phyloP scores from a whole-genome alignment of 2,797 vertebrate genomes.

The Euthynnus affinis region DNA sequence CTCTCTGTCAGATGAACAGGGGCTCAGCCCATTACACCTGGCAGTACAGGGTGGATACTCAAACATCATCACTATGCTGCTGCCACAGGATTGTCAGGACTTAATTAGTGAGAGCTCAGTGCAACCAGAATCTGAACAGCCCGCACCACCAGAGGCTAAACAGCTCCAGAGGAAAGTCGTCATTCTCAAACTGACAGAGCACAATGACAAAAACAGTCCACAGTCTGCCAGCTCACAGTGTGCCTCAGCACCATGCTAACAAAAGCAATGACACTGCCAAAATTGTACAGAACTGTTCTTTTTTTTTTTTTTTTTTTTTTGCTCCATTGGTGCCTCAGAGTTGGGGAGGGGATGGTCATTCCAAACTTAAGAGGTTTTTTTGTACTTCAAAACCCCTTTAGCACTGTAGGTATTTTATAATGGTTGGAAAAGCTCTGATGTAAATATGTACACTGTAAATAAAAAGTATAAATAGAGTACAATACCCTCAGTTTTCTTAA shows the following conservation, averaged over 20 bases:
- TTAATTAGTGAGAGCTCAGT: conserved; percentile 53
- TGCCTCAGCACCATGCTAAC: conserved; percentile 76
- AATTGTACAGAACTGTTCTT: conserved; percentile 41
- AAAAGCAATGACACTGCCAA: conserved; percentile 6
- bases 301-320: background rate
- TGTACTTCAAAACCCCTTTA: conserved; percentile 40
- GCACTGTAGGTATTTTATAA: conserved; percentile 48
- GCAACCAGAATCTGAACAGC: conserved; percentile 56
- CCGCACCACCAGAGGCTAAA: conserved; percentile 4
- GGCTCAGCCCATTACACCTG: conserved; percentile 88
- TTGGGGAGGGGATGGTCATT: background rate
- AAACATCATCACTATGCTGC: conserved; percentile 85
- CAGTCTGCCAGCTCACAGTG: conserved; percentile 54
- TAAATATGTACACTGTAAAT: conserved; percentile 84
- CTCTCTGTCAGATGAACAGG: conserved; percentile 83
- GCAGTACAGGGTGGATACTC: conserved; percentile 86
- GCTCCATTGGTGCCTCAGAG: conserved; percentile 35
- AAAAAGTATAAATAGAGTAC: conserved; percentile 64
- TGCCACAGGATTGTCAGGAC: conserved; percentile 74
- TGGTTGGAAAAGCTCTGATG: conserved; percentile 62
- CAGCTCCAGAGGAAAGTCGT: conserved; percentile 85
- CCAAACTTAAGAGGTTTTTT: conserved; percentile 17
- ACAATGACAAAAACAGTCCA: conserved; percentile 62
- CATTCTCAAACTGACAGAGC: conserved; percentile 86
- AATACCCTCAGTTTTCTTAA: conserved; percentile 43